A percentile compares a stretch with the other conserved stretches of the same genome.
These are phyloP conservation scores for Lates calcarifer DNA, from an alignment of 2,113 vertebrate species.

Conservation along the genomic window DNA sequence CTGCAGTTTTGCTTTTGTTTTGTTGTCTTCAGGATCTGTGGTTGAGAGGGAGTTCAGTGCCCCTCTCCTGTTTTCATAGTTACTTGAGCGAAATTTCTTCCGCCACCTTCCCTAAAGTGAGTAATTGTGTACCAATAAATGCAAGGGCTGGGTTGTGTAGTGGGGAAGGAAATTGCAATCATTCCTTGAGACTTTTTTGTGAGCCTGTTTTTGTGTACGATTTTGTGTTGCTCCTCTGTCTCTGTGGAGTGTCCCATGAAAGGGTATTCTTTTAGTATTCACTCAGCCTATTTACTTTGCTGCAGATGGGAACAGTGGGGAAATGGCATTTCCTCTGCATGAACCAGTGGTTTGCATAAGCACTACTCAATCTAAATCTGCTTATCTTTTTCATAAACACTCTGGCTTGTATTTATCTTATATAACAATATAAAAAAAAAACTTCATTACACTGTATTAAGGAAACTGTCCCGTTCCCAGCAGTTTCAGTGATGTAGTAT, in stretches of 20 bases:
- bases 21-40: slow-evolving; percentile 78
- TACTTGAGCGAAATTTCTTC: slow-evolving; percentile 47
- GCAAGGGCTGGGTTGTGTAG: slow-evolving; percentile 28
- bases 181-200: slow-evolving; percentile 64
- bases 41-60: slow-evolving; percentile 77
- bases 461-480: slow-evolving; percentile 11
- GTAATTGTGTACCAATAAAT: slow-evolving; percentile 64
- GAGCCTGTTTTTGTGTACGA: slow-evolving; percentile 53
- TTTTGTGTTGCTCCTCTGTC: slow-evolving; percentile 53
- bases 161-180: slow-evolving; percentile 69
- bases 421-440: slow-evolving; percentile 19
- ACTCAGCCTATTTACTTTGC: slow-evolving; percentile 63
- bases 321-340: slow-evolving; percentile 73
- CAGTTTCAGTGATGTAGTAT: background rate
- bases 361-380: slow-evolving; percentile 46
- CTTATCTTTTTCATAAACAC: slow-evolving; percentile 37
- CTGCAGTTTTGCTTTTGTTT: slow-evolving; percentile 79
- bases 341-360: slow-evolving; percentile 55
- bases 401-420: slow-evolving; percentile 37
- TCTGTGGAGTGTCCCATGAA: slow-evolving; percentile 61
- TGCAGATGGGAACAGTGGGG: slow-evolving; percentile 61
- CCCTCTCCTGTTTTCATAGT: slow-evolving; percentile 68
- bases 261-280: slow-evolving; percentile 62
- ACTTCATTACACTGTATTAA: background rate
- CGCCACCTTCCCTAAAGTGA: slow-evolving; percentile 61